A percentile compares a stretch with the other conserved stretches of the same genome.
Conservation (phyloP, 1,140 invertebrate species). For the Caenorhabditis tropicalis region DNA sequence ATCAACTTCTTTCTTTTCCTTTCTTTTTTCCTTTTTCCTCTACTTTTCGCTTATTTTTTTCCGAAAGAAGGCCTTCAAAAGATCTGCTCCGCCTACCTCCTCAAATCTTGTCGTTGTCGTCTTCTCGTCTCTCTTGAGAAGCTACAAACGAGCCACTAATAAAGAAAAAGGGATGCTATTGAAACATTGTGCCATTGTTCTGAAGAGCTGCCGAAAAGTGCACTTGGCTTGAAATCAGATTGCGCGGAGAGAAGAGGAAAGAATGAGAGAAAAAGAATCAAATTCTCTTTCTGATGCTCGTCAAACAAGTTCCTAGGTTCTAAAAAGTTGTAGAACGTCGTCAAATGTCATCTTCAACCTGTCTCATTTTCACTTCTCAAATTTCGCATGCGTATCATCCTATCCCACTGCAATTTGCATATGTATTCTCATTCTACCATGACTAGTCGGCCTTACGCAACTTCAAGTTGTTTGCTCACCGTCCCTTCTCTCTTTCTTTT, state of each 20-base stretch:
- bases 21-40: background rate
- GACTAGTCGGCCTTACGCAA: background rate
- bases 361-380: constrained; percentile 19
- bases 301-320: background rate
- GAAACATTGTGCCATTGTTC: constrained; percentile 40
- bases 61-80: background rate
- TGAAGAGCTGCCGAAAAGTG: constrained; percentile 34
- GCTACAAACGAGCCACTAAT: constrained; percentile 12
- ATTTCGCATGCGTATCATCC: constrained; percentile 18
- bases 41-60: background rate
- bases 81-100: background rate
- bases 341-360: background rate
- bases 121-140: background rate
- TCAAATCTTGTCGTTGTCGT: background rate
- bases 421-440: constrained; percentile 34
- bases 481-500: background rate
- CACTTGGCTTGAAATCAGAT: constrained; percentile 42
- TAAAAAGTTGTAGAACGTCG: too few species aligned
- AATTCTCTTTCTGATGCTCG: background rate
- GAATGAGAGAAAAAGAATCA: constrained; percentile 3
- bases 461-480: constrained; percentile 16
- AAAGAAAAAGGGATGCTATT: background rate
- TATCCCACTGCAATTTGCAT: constrained; percentile 23
- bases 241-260: background rate
- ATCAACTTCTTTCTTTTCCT: constrained; percentile 34